phyloP scores from a whole-genome alignment of 2,888 invertebrate genomes.

The Trimorus sp. region DNA sequence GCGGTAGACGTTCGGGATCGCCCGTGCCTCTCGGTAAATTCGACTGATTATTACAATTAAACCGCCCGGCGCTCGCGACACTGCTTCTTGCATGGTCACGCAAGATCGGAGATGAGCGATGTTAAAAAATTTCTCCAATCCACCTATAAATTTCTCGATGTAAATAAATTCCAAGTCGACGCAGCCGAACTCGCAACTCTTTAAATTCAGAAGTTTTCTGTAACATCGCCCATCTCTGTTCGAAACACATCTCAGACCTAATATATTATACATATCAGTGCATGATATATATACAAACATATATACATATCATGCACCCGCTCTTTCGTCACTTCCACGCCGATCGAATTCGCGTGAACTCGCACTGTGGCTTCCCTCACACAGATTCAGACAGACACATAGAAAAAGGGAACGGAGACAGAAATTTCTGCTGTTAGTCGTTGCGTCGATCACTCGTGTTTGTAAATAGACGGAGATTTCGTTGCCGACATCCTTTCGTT shows the following conservation, averaged over 20 bases:
- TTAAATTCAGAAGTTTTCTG: neutral
- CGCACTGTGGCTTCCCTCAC: too few relatives aligned
- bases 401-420: neutral
- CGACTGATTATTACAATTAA: slow-evolving; percentile 40
- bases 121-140: too few relatives aligned
- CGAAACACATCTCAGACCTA: slow-evolving; percentile 4
- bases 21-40: slow-evolving; percentile 87
- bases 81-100: slow-evolving; percentile 62
- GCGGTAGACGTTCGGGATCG: slow-evolving; percentile 97
- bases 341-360: too few relatives aligned
- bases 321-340: slow-evolving; percentile 40
- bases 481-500: neutral
- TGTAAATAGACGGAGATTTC: slow-evolving; percentile 28
- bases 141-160: too few relatives aligned
- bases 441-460: too few relatives aligned
- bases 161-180: too few relatives aligned
- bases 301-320: slow-evolving; percentile 37
- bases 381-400: neutral
- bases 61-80: slow-evolving; percentile 33
- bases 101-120: neutral
- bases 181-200: too few relatives aligned
- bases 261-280: too few relatives aligned
- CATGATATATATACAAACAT: too few relatives aligned
- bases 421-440: too few relatives aligned
- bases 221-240: neutral